Evolutionary conservation across 2,888 invertebrate species (phyloP).

Genomic region (Oegoconia quadripuncta): DNA sequence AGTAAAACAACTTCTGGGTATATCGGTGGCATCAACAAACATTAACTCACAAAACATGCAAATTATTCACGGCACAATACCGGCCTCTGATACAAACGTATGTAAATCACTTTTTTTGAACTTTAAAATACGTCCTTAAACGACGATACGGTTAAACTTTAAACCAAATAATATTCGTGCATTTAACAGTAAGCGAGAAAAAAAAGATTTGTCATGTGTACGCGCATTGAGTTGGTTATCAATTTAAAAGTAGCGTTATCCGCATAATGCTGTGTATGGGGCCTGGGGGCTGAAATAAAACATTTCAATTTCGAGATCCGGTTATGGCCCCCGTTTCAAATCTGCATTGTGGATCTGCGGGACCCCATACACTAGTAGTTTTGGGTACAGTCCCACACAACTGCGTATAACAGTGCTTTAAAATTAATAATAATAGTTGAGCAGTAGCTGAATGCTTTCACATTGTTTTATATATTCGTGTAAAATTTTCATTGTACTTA

Average conservation of each 20-base stretch:
- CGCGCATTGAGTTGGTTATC: constrained; percentile 66
- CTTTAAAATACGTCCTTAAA: constrained; percentile 39
- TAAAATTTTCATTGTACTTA: too few relatives aligned
- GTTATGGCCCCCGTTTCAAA: constrained; percentile 70
- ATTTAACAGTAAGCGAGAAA: constrained; percentile 33
- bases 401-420: constrained; percentile 13
- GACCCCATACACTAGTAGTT: constrained; percentile 70
- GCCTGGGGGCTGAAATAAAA: constrained; percentile 60
- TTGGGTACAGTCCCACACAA: constrained; percentile 47
- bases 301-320: constrained; percentile 79
- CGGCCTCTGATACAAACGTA: constrained; percentile 30
- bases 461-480: too few relatives aligned
- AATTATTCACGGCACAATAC: constrained; percentile 38
- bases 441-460: neutral
- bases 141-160: constrained; percentile 67
- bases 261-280: constrained; percentile 58
- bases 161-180: constrained; percentile 66
- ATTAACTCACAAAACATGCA: constrained; percentile 47
- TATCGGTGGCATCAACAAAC: constrained; percentile 56
- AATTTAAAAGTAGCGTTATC: constrained; percentile 75
- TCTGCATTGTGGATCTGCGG: constrained; percentile 73
- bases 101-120: constrained; percentile 43
- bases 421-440: neutral
- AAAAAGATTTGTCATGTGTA: constrained; percentile 52
- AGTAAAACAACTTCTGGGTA: constrained; percentile 51